Evolutionary conservation across 2,113 vertebrate species (phyloP).

Genomic region (Engystomops pustulosus): DNA sequence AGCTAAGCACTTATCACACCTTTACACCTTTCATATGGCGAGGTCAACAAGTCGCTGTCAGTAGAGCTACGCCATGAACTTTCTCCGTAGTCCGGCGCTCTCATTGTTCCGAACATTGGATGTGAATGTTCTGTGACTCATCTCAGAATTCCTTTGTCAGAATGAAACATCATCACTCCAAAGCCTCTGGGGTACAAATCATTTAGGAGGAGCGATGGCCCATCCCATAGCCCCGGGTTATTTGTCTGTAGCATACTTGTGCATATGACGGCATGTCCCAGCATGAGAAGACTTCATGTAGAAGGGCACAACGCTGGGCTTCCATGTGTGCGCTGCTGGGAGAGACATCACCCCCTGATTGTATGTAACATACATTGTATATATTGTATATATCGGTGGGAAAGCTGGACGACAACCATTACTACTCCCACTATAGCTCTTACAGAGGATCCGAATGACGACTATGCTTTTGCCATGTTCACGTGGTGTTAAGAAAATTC

Average conservation of each 20-base stretch:
- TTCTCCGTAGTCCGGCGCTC: background rate
- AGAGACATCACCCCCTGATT: background rate
- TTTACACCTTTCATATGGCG: background rate
- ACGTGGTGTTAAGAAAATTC: too few relatives aligned
- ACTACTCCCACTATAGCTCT: background rate
- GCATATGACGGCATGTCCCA: slow-evolving; percentile 24
- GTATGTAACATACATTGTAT: background rate
- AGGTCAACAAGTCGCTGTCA: background rate
- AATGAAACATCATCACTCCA: slow-evolving; percentile 42
- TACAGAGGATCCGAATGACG: too few relatives aligned
- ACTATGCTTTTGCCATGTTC: too few relatives aligned
- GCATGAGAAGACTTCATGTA: slow-evolving; percentile 7
- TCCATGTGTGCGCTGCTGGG: background rate
- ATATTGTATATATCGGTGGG: background rate
- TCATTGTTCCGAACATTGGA: background rate
- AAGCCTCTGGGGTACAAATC: slow-evolving; percentile 39
- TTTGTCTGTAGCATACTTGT: slow-evolving; percentile 51
- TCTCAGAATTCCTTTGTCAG: slow-evolving; percentile 33
- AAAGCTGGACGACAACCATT: background rate
- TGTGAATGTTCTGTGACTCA: slow-evolving; percentile 37
- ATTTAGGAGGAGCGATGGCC: slow-evolving; percentile 36
- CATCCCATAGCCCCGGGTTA: slow-evolving; percentile 35
- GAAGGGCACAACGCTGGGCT: background rate
- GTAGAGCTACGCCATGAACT: background rate
- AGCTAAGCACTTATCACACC: background rate